Base-by-base conservation (phyloP, 2,113 vertebrate species). In the Gallinago media region DNA sequence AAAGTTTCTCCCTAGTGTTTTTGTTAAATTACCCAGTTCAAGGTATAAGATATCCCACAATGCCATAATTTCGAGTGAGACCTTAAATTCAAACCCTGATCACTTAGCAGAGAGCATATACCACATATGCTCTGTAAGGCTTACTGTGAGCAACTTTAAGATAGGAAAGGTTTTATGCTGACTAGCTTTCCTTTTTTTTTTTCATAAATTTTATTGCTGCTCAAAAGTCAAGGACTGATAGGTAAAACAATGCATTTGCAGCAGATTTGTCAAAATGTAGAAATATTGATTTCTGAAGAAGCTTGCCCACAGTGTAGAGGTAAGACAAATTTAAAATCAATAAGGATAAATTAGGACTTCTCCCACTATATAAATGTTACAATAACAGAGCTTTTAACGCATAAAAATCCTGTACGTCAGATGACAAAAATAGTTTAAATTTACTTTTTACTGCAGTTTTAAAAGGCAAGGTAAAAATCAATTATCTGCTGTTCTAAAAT, bases 321-420 rank as follows among this genome's bases (percentile, higher is more conserved):
- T 29, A 81, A 85, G 46, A n/a, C 49, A 83, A 88, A 89, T 58
- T 89, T 94, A 85, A 93, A 97, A 97, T 98, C 97, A 92, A 96
- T 95, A 92, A 8, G 27, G 63, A 79, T 83, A 95, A 89, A 92
- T 90, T 49, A 84, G 65, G 86, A 66, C 55, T 83, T 86, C 67
- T 89, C 50, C 20, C 31, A 55, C 36, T 91, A 49, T 75, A 55
- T 66, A 85, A 84, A 87, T n/a, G 10, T 58, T 83, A 56, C 73
- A 72, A 75, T 49, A 77, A 82, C 40, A 93, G 73, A 91, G 27
- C 38, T n/a, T 86, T 85, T 85, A 88, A 59, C 22, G 56, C 49
- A 85, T 75, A 85, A 93, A 93, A 96, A 65, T 63, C 49, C 52
- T 56, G 40, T 49, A 29, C 9, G 36, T 62, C 92, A 81, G 70